Evolutionary conservation across 1,140 invertebrate genomes (phyloP).

Genomic region (Proales similis): DNA sequence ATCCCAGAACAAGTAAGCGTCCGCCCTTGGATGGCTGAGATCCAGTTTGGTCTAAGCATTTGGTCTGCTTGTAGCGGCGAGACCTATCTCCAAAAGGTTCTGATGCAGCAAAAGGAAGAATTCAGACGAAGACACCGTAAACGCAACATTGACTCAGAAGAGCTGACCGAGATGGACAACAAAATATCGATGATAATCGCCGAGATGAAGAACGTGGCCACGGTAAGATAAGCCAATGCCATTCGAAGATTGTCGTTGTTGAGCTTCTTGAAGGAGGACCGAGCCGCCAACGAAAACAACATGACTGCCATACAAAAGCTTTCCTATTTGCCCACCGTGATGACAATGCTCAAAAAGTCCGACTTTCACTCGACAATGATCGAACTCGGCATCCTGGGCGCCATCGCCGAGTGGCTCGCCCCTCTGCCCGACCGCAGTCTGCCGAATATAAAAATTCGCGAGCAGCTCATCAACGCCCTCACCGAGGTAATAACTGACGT

Average conservation of each 20-base stretch:
- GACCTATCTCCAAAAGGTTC: slow-evolving; percentile 11
- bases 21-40: neutral
- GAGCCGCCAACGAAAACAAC: slow-evolving; percentile 12
- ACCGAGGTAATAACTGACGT: slow-evolving; percentile 62
- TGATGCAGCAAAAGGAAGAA: neutral
- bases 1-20: neutral
- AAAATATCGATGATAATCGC: slow-evolving; percentile 5
- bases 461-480: slow-evolving; percentile 76
- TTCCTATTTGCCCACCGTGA: slow-evolving; percentile 9
- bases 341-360: slow-evolving; percentile 10
- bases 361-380: slow-evolving; percentile 10
- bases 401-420: slow-evolving; percentile 76
- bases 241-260: neutral
- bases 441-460: slow-evolving; percentile 81
- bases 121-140: slow-evolving; percentile 10
- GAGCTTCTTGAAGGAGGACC: slow-evolving; percentile 2
- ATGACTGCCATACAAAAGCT: slow-evolving; percentile 21
- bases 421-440: slow-evolving; percentile 92
- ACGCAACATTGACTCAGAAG: slow-evolving; percentile 14
- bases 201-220: slow-evolving; percentile 34
- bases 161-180: slow-evolving; percentile 28
- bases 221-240: no score
- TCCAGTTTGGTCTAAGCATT: neutral
- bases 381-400: slow-evolving; percentile 7
- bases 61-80: neutral